These are phyloP conservation scores for Leptinotarsa juncta DNA, from an alignment of 2,888 invertebrate species.

Conservation along the genomic window DNA sequence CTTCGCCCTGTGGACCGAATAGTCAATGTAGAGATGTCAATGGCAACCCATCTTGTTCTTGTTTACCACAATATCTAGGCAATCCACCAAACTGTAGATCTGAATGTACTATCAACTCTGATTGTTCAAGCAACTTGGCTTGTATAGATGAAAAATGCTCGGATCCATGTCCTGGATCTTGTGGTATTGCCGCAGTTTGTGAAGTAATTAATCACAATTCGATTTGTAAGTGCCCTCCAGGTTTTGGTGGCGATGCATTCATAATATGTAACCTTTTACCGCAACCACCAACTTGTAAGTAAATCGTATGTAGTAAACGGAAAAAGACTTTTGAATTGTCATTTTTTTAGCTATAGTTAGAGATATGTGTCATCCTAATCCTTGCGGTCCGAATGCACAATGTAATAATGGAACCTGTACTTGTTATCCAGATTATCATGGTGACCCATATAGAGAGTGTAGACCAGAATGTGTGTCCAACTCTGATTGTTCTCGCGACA, in stretches of 20 bases:
- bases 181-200: slow-evolving; percentile 80
- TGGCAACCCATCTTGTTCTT: slow-evolving; percentile 79
- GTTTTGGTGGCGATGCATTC: slow-evolving; percentile 82
- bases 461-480: slow-evolving; percentile 80
- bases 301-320: not conserved
- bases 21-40: slow-evolving; percentile 75
- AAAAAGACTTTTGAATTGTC: not conserved
- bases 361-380: slow-evolving; percentile 74
- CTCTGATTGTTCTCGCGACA: slow-evolving; percentile 76
- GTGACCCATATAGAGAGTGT: slow-evolving; percentile 80
- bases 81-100: slow-evolving; percentile 73
- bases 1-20: slow-evolving; percentile 65
- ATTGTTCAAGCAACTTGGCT: slow-evolving; percentile 80
- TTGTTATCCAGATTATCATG: slow-evolving; percentile 80
- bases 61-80: slow-evolving; percentile 76
- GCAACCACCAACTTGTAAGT: slow-evolving; percentile 52
- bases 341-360: slow-evolving; percentile 58
- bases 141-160: slow-evolving; percentile 82
- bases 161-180: slow-evolving; percentile 86
- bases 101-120: slow-evolving; percentile 74
- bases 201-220: slow-evolving; percentile 81
- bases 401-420: slow-evolving; percentile 80
- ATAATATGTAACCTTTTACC: slow-evolving; percentile 65
- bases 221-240: slow-evolving; percentile 77
- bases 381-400: slow-evolving; percentile 83